Percentiles rank a stretch among this genome's conserved stretches.
Evolutionary conservation across 2,797 vertebrate genomes (phyloP).

Genomic region (Delichon dasypus): DNA sequence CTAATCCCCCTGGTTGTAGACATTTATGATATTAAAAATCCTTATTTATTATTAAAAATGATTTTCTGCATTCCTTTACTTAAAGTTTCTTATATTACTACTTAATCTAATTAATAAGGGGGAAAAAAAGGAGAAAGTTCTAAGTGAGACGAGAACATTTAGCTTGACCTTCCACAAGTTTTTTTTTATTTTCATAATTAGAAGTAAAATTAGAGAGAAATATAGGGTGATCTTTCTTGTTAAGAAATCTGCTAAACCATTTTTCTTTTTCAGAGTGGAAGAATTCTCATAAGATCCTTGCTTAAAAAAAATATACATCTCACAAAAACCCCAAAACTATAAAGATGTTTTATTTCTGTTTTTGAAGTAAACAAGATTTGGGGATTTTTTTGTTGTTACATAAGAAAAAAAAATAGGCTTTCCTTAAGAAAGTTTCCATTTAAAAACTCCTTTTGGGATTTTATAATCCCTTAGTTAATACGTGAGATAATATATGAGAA

Average conservation of each 20-base stretch:
- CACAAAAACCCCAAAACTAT: not conserved
- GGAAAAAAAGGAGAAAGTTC: not conserved
- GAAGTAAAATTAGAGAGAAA: conserved; percentile 52
- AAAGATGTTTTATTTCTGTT: not conserved
- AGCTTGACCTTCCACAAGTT: not conserved
- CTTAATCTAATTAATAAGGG: not conserved
- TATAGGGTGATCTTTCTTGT: conserved; percentile 25
- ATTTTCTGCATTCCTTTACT: not conserved
- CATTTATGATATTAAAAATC: not conserved
- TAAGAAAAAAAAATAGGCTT: not conserved
- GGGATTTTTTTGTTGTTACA: not conserved
- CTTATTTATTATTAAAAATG: not conserved
- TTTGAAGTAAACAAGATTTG: conserved; percentile 1
- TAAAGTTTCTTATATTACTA: not conserved
- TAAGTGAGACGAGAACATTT: not conserved
- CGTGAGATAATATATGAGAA: not conserved
- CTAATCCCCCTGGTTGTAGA: not conserved
- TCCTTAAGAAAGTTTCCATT: not conserved
- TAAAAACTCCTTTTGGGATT: not conserved
- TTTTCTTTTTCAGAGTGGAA: not conserved
- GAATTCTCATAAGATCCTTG: not conserved
- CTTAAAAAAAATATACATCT: not conserved
- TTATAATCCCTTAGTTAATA: not conserved
- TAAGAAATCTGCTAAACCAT: not conserved
- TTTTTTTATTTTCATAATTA: conserved; percentile 35